Evolutionary conservation across 2,888 invertebrate species (phyloP).

Genomic region (Beris morrisii): DNA sequence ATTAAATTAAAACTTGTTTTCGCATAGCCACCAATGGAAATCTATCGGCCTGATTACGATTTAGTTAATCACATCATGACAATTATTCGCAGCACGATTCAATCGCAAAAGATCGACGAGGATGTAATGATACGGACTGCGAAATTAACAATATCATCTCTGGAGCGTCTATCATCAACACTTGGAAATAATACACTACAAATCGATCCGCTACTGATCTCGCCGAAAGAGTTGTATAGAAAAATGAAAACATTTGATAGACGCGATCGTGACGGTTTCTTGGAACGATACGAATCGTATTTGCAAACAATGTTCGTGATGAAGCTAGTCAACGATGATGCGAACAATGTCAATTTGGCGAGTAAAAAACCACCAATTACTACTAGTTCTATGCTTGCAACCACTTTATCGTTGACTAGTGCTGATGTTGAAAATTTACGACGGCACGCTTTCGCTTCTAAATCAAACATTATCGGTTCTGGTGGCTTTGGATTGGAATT

Average conservation of each 20-base stretch:
- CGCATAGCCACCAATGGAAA: constrained; percentile 32
- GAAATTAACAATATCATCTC: constrained; percentile 49
- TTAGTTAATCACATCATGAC: constrained; percentile 52
- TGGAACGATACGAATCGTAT: constrained; percentile 51
- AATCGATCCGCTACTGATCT: constrained; percentile 43
- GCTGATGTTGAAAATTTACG: constrained; percentile 26
- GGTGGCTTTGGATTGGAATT: neutral
- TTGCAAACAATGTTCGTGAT: constrained; percentile 40
- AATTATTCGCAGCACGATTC: constrained; percentile 51
- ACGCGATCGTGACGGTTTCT: constrained; percentile 52
- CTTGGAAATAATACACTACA: constrained; percentile 7
- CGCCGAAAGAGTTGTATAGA: constrained; percentile 53
- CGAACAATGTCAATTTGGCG: constrained; percentile 34
- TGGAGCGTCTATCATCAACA: constrained; percentile 39
- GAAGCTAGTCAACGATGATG: constrained; percentile 36
- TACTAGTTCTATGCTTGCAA: constrained; percentile 17
- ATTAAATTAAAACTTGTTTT: constrained; percentile 4
- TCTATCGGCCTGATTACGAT: constrained; percentile 47
- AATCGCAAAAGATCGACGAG: constrained; percentile 50
- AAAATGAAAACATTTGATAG: constrained; percentile 50
- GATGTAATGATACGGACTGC: constrained; percentile 50
- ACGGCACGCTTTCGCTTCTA: constrained; percentile 17
- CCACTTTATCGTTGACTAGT: constrained; percentile 4
- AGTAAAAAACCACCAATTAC: constrained; percentile 23
- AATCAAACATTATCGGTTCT: constrained; percentile 33